Conservation (phyloP, 2,113 vertebrate species). For the Dicerorhinus sumatrensis region DNA sequence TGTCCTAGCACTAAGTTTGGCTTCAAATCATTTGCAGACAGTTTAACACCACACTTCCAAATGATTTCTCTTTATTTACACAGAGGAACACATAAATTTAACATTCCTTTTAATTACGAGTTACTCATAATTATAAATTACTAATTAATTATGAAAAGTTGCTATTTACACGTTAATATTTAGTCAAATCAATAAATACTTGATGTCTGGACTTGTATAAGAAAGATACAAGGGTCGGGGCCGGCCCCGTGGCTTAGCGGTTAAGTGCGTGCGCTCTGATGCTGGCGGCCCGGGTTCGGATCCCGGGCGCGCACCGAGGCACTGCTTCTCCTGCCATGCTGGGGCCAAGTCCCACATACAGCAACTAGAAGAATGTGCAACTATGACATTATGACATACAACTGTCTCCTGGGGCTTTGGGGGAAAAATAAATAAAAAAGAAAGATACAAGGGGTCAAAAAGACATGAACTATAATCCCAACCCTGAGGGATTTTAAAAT, state of each 20-base stretch:
- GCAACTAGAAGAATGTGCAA: too few relatives aligned
- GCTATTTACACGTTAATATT: conserved; percentile 3
- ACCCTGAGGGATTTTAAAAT: not conserved
- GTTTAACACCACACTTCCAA: conserved; percentile 33
- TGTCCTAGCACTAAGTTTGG: not conserved
- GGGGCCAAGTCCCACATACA: too few relatives aligned
- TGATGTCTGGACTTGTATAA: not conserved
- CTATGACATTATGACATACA: too few relatives aligned
- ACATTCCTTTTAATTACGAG: not conserved
- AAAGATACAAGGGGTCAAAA: not conserved
- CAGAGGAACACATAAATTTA: not conserved
- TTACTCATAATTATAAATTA: not conserved
- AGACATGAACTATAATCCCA: not conserved
- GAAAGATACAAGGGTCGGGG: not conserved
- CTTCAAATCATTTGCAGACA: conserved; percentile 11
- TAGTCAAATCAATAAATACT: conserved; percentile 9
- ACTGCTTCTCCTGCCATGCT: too few relatives aligned
- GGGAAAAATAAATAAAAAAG: too few relatives aligned
- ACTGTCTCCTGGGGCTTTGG: too few relatives aligned
- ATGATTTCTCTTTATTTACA: conserved; percentile 38
- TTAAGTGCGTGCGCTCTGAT: too few relatives aligned
- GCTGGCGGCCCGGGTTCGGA: too few relatives aligned
- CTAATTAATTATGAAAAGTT: conserved; percentile 15
- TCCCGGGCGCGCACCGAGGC: too few relatives aligned
- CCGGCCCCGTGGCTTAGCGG: too few relatives aligned